A percentile compares a stretch with the other conserved stretches of the same genome.
Evolutionary conservation across 2,113 vertebrate genomes (phyloP).

Genomic region (Mormyrus lacerda): DNA sequence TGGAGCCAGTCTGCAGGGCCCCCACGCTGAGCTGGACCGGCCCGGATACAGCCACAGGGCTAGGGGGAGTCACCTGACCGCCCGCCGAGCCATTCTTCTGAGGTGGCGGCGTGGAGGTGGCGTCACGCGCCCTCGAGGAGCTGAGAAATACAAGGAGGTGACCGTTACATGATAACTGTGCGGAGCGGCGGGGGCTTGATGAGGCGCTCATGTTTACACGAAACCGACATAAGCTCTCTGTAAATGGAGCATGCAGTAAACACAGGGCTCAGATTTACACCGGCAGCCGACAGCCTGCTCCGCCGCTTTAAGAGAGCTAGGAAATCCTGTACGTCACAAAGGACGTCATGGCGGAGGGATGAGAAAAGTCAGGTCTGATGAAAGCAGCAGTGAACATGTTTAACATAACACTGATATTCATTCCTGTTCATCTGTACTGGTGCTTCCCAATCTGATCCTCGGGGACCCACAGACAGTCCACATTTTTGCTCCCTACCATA

Average conservation of each 20-base stretch:
- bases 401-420: background rate
- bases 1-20: conserved; percentile 54
- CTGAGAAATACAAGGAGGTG: conserved; percentile 42
- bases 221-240: background rate
- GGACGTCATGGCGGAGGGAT: background rate
- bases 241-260: background rate
- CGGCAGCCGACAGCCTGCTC: background rate
- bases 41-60: conserved; percentile 24
- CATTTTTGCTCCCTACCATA: too few species aligned
- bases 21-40: conserved; percentile 58
- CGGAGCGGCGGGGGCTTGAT: background rate
- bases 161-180: background rate
- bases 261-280: background rate
- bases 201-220: background rate
- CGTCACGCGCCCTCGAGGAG: conserved; percentile 69
- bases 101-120: conserved; percentile 51
- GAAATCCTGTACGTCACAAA: background rate
- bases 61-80: conserved; percentile 34
- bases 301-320: background rate
- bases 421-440: background rate
- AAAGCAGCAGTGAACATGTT: background rate
- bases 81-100: conserved; percentile 63
- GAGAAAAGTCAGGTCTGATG: background rate
- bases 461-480: too few species aligned
- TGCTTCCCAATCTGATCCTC: too few species aligned